These are phyloP conservation scores for Lissonota sp. DNA, from an alignment of 2,888 invertebrate species.

Conservation along the genomic window DNA sequence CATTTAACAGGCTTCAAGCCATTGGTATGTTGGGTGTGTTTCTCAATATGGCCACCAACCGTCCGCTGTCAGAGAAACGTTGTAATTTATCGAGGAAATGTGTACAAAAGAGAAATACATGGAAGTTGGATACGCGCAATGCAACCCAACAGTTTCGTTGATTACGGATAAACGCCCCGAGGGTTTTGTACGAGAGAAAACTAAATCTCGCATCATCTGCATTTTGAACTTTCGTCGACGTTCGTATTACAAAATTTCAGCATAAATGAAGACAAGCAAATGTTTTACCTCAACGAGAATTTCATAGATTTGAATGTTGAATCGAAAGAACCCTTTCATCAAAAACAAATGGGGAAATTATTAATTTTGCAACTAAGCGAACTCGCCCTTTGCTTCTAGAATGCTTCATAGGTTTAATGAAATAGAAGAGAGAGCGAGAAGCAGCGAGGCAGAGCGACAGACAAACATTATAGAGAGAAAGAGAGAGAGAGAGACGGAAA, in stretches of 20 bases:
- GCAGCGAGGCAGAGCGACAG: neutral
- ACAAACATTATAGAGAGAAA: neutral
- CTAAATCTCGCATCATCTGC: conserved; percentile 29
- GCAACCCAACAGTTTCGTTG: conserved; percentile 38
- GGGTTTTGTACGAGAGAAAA: conserved; percentile 7
- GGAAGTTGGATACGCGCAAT: conserved; percentile 37
- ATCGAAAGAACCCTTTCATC: neutral
- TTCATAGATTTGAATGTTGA: neutral
- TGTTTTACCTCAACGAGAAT: too few species aligned
- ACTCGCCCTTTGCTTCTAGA: neutral
- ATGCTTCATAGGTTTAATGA: neutral
- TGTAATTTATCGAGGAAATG: conserved; percentile 14
- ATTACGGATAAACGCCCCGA: conserved; percentile 34
- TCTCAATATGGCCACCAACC: conserved; percentile 14
- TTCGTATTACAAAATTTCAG: conserved; percentile 4
- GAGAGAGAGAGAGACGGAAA: neutral
- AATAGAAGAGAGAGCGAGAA: neutral
- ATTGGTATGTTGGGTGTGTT: neutral
- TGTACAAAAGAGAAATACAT: conserved; percentile 2
- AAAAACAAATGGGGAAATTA: neutral
- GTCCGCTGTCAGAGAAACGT: conserved; percentile 9
- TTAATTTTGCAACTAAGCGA: neutral
- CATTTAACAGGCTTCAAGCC: neutral
- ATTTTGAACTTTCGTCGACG: conserved; percentile 32
- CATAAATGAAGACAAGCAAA: neutral